Base-by-base conservation (phyloP, 2,888 invertebrate genomes). In the Phorcus lineatus region DNA sequence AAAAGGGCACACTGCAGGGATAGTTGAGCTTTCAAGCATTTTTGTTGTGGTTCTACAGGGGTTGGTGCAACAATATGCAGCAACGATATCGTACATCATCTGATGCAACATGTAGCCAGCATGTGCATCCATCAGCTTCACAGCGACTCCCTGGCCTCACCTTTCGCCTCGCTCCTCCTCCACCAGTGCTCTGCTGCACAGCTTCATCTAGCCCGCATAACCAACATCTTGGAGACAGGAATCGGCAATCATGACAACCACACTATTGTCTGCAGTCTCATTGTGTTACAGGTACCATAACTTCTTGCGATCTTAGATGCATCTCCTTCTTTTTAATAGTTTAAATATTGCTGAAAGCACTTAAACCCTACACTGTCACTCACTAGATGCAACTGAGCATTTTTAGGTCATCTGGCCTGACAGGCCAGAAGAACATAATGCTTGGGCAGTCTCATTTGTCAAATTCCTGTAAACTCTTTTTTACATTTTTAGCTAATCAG, bases 81-180 rank as follows among this genome's bases (percentile, higher is more conserved):
- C 13, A 80, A 84, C 19, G 84, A 83, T 24, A 91, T 92, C 24
- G 88, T 91, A 17, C 85, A 87, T 19, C 82, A 85, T 9, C 82
- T 93, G 31, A 84, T 92, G 57, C 91, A 91, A 57, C 92, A 92
- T 84, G 91, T 92, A 0, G 91, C 92, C 28, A 90, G 90, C 81
- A 91, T 91, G 90, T 92, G 92, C 81, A 84, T 91, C 16, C 93
- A 93, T 82, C 91, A 92, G 82, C 86, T 92, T 67, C 89, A 89
- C 81, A 88, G 86, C 77, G 91, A 91, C 79, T 80, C 90, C 17
- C 80, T 90, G 76, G 87, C 88, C 84, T 86, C 87, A 67, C 88
- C 90, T 6, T 84, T 89, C 22, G 87, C 88, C 24, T 81, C 81
- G 77, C 86, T 86, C 82, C 81, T 87, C 16, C 82, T 89, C 36